Evolutionary conservation across 2,888 invertebrate species (phyloP).

Genomic region (Stenodera caucasica): DNA sequence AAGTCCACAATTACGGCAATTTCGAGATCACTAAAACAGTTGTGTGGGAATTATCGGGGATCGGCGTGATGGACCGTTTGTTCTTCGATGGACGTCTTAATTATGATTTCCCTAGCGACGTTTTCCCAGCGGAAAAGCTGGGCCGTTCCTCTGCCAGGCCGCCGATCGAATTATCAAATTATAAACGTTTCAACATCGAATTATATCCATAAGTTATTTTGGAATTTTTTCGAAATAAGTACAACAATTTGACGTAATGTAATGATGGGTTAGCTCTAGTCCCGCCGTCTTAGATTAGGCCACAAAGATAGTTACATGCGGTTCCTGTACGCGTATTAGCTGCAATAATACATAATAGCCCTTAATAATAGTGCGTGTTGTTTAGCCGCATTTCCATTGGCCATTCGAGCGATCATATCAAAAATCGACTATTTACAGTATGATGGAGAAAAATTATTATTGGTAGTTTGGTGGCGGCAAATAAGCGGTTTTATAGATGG

Average conservation of each 20-base stretch:
- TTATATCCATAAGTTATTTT: background rate
- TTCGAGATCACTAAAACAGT: no score
- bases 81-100: background rate
- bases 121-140: background rate
- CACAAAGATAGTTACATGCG: constrained; percentile 51
- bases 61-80: no score
- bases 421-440: constrained; percentile 55
- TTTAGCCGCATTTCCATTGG: constrained; percentile 51
- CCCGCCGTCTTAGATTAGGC: constrained; percentile 47
- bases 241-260: constrained; percentile 51
- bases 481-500: constrained; percentile 51
- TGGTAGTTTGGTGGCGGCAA: constrained; percentile 53
- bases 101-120: background rate
- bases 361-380: constrained; percentile 56
- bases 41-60: no score
- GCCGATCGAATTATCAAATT: background rate
- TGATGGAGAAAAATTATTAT: constrained; percentile 57
- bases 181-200: background rate
- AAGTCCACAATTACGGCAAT: no score
- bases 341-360: constrained; percentile 57
- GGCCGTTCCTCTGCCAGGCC: background rate
- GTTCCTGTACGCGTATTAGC: constrained; percentile 54
- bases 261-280: constrained; percentile 48
- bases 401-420: constrained; percentile 53
- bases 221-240: background rate